Base-by-base conservation (phyloP, 1,140 invertebrate species). In the Proctacanthus coquilletti region DNA sequence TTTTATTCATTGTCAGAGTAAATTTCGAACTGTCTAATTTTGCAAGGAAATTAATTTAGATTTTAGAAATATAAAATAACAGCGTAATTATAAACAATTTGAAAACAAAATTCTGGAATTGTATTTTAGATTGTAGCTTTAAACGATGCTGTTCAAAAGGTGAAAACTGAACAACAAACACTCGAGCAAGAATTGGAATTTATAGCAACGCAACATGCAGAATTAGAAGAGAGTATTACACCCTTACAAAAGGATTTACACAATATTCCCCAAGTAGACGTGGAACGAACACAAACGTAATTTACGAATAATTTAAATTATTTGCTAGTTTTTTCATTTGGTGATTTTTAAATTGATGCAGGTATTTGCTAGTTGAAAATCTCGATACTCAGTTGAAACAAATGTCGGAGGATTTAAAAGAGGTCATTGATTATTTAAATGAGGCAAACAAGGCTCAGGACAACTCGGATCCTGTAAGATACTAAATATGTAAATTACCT, bases 161-260 rank as follows among this genome's bases (percentile, higher is more conserved):
- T 93, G 0, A 89, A 91, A 63, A 68, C 78, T 18, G 85, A 95
- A 50, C 91, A 96, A 48, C 75, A 85, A 46, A 75, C 84, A 42
- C 60, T 96, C 13, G 88, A 95, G 51, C 80, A 91, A 42, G 89
- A 95, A 54, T 59, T 96, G n/a, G 88, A 96, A 60, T 95, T 94
- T 57, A 82, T 96, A 36, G 68, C 84, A 40, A 78, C 82, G 0
- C 91, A 96, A 51, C 91, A 96, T 60, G 78, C 80, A 45, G 92
- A 97, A 55, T 60, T 96, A 4, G 86, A 94, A 56, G 84, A 92
- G 41, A 67, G 88, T 21, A 65, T 96, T 10, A 65, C 69, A 1
- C 87, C 88, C 0, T 60, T 96, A 21, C 89, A 96, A 61, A 81
- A 81, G 45, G 81, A 86, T 50, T 56, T 82, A 11, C 63, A 63